These are phyloP conservation scores for Apamea sordens DNA, from an alignment of 2,888 invertebrate species.

Conservation along the genomic window DNA sequence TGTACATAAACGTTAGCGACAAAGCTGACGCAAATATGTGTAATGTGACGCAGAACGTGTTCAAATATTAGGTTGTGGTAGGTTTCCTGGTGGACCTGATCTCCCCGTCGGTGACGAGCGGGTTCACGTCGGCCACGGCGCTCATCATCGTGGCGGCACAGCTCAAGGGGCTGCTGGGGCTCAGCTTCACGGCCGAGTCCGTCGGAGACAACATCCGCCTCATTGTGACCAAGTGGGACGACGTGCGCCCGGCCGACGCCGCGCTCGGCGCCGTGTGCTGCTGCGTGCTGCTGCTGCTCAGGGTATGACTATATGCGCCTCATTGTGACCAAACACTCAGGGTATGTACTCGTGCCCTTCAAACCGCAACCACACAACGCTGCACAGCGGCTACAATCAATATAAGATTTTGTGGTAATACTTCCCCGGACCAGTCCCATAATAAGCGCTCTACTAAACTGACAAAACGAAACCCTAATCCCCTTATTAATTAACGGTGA, in stretches of 20 bases:
- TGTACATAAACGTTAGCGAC: neutral
- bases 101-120: conserved; percentile 95
- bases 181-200: conserved; percentile 92
- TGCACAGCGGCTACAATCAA: neutral
- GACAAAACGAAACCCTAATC: neutral
- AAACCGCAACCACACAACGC: neutral
- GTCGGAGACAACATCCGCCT: conserved; percentile 91
- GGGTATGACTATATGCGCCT: conserved; percentile 89
- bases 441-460: neutral
- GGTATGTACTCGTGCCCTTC: conserved; percentile 81
- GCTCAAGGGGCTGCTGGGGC: conserved; percentile 93
- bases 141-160: conserved; percentile 94
- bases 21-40: conserved; percentile 1
- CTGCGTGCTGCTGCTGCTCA: conserved; percentile 91
- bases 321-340: conserved; percentile 82
- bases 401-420: neutral
- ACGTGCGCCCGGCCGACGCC: conserved; percentile 91
- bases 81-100: conserved; percentile 96
- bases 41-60: neutral
- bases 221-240: conserved; percentile 85
- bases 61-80: conserved; percentile 71
- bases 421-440: neutral
- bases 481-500: neutral
- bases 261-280: conserved; percentile 92
- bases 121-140: conserved; percentile 96